These are phyloP conservation scores for Tetrao urogallus DNA, from an alignment of 2,113 vertebrate species.

Conservation along the genomic window DNA sequence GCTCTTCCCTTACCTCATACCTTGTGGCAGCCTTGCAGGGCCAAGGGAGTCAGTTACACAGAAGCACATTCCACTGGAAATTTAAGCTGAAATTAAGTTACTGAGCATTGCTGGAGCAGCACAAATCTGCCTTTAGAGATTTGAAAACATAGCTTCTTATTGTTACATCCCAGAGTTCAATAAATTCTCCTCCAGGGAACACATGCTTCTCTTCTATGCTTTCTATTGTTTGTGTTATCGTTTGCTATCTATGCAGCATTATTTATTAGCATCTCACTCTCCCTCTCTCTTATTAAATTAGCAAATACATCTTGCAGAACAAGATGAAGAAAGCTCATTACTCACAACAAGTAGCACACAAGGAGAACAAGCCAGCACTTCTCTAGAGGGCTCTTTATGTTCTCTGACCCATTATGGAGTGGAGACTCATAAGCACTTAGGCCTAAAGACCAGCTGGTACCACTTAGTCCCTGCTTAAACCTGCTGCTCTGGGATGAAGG, in stretches of 20 bases:
- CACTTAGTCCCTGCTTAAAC: conserved; percentile 15
- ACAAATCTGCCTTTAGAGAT: conserved; percentile 47
- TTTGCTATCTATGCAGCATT: background rate
- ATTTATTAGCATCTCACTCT: conserved; percentile 7
- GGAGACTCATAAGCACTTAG: background rate
- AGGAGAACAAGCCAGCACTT: background rate
- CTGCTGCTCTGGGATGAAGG: background rate
- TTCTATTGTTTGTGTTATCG: conserved; percentile 19
- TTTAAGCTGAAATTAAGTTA: conserved; percentile 51
- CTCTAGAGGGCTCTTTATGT: background rate
- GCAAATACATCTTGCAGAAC: background rate
- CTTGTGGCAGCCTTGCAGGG: background rate
- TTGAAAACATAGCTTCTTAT: conserved; percentile 1
- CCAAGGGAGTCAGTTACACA: background rate
- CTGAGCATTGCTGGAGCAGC: conserved; percentile 37
- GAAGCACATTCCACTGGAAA: conserved; percentile 10
- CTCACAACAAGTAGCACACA: background rate
- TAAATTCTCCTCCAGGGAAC: conserved; percentile 15
- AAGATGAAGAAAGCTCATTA: background rate
- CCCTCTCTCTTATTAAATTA: background rate
- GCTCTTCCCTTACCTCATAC: background rate
- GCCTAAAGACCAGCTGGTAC: background rate
- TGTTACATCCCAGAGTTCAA: conserved; percentile 36
- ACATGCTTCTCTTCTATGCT: background rate
- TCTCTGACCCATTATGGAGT: background rate